A percentile compares a stretch with the other conserved stretches of the same genome.
Evolutionary conservation across 2,113 vertebrate species (phyloP).

Genomic region (Spilogale gracilis): DNA sequence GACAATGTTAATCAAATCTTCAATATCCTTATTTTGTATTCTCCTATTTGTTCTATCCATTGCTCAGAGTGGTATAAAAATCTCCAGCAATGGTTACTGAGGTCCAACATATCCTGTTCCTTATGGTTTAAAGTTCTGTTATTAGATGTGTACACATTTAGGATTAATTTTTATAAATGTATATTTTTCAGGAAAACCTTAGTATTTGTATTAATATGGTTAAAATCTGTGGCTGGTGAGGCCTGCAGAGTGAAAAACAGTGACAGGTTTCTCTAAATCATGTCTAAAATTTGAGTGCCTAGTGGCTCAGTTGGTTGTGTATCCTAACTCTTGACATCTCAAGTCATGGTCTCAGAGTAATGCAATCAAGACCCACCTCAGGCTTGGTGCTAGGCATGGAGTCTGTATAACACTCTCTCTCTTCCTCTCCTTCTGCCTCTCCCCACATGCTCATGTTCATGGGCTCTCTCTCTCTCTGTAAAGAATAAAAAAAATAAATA

Average conservation of each 20-base stretch:
- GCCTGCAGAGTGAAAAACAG: background rate
- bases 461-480: background rate
- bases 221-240: background rate
- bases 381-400: background rate
- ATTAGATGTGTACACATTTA: background rate
- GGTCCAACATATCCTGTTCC: background rate
- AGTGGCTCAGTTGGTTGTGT: background rate
- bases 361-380: background rate
- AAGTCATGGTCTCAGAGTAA: background rate
- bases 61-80: background rate
- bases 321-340: background rate
- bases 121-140: background rate
- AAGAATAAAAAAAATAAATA: background rate
- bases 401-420: background rate
- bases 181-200: background rate
- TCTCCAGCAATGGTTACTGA: background rate
- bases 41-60: background rate
- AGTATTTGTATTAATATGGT: background rate
- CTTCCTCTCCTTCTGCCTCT: background rate
- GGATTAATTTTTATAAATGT: background rate
- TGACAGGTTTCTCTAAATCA: background rate
- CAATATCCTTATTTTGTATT: background rate
- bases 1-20: background rate
- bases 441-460: background rate
- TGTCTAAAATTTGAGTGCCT: background rate